phyloP scores from a whole-genome alignment of 1,140 invertebrate genomes.

The Drosophila setifemur region DNA sequence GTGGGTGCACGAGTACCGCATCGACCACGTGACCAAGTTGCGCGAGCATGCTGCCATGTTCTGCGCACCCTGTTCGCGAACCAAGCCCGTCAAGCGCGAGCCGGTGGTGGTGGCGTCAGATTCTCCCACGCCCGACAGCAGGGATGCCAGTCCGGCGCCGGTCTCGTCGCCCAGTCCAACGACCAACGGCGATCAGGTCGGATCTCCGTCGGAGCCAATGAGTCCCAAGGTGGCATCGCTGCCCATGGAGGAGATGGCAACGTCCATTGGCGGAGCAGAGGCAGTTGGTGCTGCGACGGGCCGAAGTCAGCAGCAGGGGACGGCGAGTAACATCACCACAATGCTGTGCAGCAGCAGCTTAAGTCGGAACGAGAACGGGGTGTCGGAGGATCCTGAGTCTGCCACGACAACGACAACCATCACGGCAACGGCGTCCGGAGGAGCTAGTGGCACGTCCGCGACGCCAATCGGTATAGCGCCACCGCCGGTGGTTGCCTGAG shows the following conservation, averaged over 20 bases:
- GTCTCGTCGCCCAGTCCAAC: constrained; percentile 1
- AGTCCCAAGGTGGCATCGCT: constrained; percentile 22
- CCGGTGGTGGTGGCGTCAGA: not conserved
- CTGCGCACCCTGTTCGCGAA: constrained; percentile 71
- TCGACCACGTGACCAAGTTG: constrained; percentile 73
- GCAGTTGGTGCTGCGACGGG: not conserved
- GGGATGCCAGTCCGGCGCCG: constrained; percentile 4
- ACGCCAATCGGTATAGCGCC: constrained; percentile 64
- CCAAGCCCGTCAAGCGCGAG: constrained; percentile 59
- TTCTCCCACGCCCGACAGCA: not conserved
- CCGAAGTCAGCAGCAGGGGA: constrained; percentile 2
- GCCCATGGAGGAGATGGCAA: not conserved
- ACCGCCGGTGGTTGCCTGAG: constrained; percentile 81
- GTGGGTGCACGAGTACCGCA: constrained; percentile 80
- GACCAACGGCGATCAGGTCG: constrained; percentile 2
- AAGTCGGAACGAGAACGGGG: constrained; percentile 5
- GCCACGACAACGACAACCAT: constrained; percentile 5
- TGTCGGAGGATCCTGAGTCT: not conserved
- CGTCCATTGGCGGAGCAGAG: not conserved
- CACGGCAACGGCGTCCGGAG: constrained; percentile 2
- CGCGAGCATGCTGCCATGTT: constrained; percentile 76
- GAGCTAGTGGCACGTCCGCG: constrained; percentile 26
- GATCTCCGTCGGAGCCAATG: not conserved
- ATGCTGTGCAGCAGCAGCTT: constrained; percentile 55
- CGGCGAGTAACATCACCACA: constrained; percentile 27